phyloP scores from a whole-genome alignment of 2,113 vertebrate species.

The Tachysurus fulvidraco region DNA sequence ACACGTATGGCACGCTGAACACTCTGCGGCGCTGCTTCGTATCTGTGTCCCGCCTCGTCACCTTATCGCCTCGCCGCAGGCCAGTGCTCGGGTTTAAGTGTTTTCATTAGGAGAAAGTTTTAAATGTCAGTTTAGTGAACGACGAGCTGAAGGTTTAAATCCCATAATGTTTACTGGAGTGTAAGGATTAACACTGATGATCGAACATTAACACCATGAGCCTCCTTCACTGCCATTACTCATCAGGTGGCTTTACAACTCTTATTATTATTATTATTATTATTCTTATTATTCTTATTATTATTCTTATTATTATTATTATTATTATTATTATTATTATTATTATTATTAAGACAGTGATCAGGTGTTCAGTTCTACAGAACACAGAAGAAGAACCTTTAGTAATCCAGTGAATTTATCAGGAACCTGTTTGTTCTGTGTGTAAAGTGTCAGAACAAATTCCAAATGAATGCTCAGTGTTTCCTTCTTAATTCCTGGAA shows the following conservation, averaged over 20 bases:
- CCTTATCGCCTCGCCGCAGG: neutral
- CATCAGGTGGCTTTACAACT: neutral
- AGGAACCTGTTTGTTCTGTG: neutral
- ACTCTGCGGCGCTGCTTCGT: neutral
- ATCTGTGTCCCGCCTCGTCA: conserved; percentile 29
- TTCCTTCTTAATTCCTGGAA: neutral
- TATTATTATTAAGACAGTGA: neutral
- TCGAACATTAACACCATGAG: neutral
- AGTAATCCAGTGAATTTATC: neutral
- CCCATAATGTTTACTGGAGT: neutral
- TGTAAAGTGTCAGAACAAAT: neutral
- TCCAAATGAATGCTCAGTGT: neutral
- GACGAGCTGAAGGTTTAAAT: neutral
- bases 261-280: neutral
- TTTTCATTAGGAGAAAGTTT: neutral
- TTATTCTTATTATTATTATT: neutral
- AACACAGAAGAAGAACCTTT: neutral
- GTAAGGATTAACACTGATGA: neutral
- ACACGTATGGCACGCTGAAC: conserved; percentile 20
- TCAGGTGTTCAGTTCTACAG: neutral
- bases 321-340: neutral
- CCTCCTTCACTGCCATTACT: neutral
- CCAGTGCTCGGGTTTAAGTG: neutral
- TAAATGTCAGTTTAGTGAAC: neutral
- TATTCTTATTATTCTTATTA: too few relatives aligned